Evolutionary conservation across 2,797 vertebrate genomes (phyloP).

Genomic region (Myotis pilosus): DNA sequence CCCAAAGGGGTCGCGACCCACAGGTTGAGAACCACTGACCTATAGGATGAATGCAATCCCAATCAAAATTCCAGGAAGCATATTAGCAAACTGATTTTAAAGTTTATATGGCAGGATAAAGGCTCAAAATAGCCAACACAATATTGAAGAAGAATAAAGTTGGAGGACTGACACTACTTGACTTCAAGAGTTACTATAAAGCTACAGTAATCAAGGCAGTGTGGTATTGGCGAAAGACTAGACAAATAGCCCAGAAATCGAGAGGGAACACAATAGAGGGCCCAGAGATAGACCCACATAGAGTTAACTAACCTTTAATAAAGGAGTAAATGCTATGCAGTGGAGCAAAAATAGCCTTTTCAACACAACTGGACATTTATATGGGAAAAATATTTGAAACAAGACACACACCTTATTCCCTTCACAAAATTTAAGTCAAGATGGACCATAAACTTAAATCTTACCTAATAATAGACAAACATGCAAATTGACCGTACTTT

Average conservation of each 20-base stretch:
- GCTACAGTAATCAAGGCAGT: not conserved
- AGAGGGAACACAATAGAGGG: not conserved
- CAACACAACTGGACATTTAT: not conserved
- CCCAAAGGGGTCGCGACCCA: too few relatives aligned
- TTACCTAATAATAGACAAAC: too few relatives aligned
- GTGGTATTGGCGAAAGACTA: not conserved
- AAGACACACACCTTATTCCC: not conserved
- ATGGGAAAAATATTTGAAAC: not conserved
- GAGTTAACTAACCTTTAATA: not conserved
- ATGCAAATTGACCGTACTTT: too few relatives aligned
- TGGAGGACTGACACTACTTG: not conserved
- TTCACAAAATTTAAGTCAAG: not conserved
- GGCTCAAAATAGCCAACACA: not conserved
- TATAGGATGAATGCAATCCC: not conserved
- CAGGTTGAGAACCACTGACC: not conserved
- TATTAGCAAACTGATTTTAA: not conserved
- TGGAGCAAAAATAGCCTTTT: not conserved
- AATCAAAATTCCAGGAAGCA: not conserved
- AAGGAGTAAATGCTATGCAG: not conserved
- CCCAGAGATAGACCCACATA: not conserved
- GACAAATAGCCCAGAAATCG: not conserved
- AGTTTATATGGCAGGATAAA: not conserved
- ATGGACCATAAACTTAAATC: not conserved
- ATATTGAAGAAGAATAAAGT: not conserved
- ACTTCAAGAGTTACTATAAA: not conserved